These are phyloP conservation scores for Poicephalus meyeri DNA, from an alignment of 2,113 vertebrate genomes.

Conservation along the genomic window DNA sequence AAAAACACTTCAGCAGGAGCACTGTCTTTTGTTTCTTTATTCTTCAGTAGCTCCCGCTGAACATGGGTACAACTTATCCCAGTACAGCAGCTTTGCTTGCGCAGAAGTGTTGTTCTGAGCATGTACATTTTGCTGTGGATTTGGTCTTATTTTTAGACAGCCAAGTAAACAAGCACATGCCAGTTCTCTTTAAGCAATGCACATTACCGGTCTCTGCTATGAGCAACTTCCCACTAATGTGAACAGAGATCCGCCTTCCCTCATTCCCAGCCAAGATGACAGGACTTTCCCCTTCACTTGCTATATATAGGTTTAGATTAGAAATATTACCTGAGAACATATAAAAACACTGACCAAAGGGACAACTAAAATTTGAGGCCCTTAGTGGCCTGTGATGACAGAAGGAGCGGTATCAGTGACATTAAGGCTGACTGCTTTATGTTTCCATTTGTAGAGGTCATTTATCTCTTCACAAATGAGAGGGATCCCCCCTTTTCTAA, in stretches of 20 bases:
- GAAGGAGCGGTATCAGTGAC: not conserved
- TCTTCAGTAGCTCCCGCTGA: not conserved
- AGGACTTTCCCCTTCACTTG: not conserved
- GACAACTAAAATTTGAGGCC: not conserved
- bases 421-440: not conserved
- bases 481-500: not conserved
- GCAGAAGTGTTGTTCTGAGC: not conserved
- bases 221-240: not conserved
- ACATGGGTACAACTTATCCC: not conserved
- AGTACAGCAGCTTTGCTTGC: not conserved
- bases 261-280: not conserved
- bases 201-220: fast-evolving
- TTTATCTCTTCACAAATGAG: not conserved
- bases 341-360: not conserved
- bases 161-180: not conserved
- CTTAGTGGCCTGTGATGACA: not conserved
- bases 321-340: not conserved
- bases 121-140: not conserved
- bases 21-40: not conserved
- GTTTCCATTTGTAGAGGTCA: not conserved
- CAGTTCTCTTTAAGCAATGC: not conserved
- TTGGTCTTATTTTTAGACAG: constrained; percentile 18
- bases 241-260: not conserved
- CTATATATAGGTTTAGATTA: not conserved
- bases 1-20: not conserved